phyloP scores from a whole-genome alignment of 2,797 vertebrate species.

The Cetoscarus ocellatus region DNA sequence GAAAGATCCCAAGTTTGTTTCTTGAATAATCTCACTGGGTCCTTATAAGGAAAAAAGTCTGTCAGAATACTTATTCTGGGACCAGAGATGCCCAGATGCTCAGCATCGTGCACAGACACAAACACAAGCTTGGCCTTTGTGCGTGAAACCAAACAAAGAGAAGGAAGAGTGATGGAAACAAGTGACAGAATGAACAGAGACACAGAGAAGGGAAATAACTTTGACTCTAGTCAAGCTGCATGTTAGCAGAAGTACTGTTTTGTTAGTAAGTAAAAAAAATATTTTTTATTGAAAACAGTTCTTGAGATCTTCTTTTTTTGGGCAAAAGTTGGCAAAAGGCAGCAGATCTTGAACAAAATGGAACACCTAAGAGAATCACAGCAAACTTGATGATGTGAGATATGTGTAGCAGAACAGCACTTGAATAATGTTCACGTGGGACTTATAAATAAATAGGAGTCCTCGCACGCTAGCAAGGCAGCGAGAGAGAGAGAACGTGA shows the following conservation, averaged over 20 bases:
- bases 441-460: conserved; percentile 34
- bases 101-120: conserved; percentile 15
- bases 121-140: conserved; percentile 2
- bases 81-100: conserved; percentile 52
- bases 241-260: conserved; percentile 13
- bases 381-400: conserved; percentile 15
- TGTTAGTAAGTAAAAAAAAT: conserved; percentile 11
- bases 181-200: conserved; percentile 2
- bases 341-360: conserved; percentile 13
- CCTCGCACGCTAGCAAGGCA: conserved; percentile 3
- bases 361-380: background rate
- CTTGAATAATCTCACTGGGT: conserved; percentile 54
- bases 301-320: conserved; percentile 1
- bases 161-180: background rate
- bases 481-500: background rate
- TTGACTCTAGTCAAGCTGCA: conserved; percentile 8
- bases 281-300: conserved; percentile 1
- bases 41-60: conserved; percentile 41
- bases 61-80: conserved; percentile 49
- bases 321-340: conserved; percentile 11
- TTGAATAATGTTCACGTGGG: conserved; percentile 33
- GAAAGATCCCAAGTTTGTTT: conserved; percentile 53
- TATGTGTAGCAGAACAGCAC: conserved; percentile 12
- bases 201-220: conserved; percentile 1
- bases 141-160: background rate